A percentile compares a stretch with the other conserved stretches of the same genome.
Evolutionary conservation across 2,888 invertebrate species (phyloP).

Genomic region (Hypercompe scribonia): DNA sequence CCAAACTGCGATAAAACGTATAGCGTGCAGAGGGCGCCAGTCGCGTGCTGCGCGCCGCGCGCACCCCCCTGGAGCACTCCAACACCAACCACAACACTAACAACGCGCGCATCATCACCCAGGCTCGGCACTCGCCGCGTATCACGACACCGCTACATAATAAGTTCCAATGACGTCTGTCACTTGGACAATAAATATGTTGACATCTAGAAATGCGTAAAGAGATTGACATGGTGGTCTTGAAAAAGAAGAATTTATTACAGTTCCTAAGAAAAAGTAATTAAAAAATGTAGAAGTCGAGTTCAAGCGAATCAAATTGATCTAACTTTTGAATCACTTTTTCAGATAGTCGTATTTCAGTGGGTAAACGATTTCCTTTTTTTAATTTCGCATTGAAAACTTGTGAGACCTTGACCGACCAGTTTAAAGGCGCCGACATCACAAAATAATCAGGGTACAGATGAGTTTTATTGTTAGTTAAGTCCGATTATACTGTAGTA

Average conservation of each 20-base stretch:
- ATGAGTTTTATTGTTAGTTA: too few species aligned
- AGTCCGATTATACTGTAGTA: too few species aligned
- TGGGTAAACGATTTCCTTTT: background rate
- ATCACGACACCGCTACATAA: background rate
- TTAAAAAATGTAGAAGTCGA: background rate
- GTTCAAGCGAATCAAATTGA: background rate
- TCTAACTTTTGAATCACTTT: background rate
- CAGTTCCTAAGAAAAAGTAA: too few species aligned
- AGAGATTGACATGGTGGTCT: background rate
- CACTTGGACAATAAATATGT: background rate
- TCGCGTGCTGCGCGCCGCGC: slow-evolving; percentile 5
- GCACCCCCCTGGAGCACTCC: slow-evolving; percentile 20
- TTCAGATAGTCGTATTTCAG: background rate
- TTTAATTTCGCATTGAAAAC: background rate
- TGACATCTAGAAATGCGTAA: slow-evolving; percentile 3
- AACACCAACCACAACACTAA: slow-evolving; percentile 24
- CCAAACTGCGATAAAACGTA: slow-evolving; percentile 60
- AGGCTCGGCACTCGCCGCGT: background rate
- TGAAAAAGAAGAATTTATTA: background rate
- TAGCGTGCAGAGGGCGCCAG: slow-evolving; percentile 31
- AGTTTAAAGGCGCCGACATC: too few species aligned
- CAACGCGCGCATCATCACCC: slow-evolving; percentile 5
- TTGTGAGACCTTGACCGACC: too few species aligned
- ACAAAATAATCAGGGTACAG: too few species aligned
- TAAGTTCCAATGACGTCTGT: slow-evolving; percentile 3